Conservation (phyloP, 2,113 vertebrate genomes). For the Corapipo altera region DNA sequence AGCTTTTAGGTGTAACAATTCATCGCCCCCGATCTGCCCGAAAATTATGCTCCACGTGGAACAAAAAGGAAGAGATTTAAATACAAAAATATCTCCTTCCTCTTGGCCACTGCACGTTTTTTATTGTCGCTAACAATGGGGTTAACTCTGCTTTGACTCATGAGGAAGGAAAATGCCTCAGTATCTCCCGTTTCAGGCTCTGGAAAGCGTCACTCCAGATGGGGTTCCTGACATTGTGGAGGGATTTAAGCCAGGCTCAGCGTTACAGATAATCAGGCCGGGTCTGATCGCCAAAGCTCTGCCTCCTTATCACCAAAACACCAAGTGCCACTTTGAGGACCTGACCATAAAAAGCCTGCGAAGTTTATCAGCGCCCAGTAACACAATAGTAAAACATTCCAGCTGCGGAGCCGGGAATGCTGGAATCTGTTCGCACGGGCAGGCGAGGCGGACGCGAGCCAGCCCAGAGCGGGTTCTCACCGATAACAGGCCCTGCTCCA, state of each 20-base stretch:
- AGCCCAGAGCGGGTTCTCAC: not conserved
- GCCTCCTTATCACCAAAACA: conserved; percentile 71
- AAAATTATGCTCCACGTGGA: not conserved
- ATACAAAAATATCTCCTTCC: conserved; percentile 21
- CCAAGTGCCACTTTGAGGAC: conserved; percentile 57
- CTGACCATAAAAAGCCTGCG: conserved; percentile 73
- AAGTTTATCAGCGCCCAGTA: conserved; percentile 64
- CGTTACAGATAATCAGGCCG: conserved; percentile 59
- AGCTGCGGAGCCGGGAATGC: conserved; percentile 74
- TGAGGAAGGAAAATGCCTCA: conserved; percentile 54
- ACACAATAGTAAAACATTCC: conserved; percentile 31
- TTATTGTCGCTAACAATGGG: conserved; percentile 17
- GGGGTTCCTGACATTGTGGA: conserved; percentile 65
- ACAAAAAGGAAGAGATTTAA: conserved; percentile 5
- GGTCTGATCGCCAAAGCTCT: conserved; percentile 56
- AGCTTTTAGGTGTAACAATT: not conserved
- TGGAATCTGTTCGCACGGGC: conserved; percentile 75
- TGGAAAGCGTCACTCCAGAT: conserved; percentile 69
- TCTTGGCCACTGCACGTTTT: not conserved
- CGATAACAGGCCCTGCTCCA: conserved; percentile 48
- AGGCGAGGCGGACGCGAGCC: conserved; percentile 58
- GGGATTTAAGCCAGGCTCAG: conserved; percentile 51
- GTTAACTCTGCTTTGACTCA: conserved; percentile 52
- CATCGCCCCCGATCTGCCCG: not conserved
- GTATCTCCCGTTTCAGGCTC: conserved; percentile 51